Evolutionary conservation across 2,888 invertebrate species (phyloP), one percentile per base, ranked within the genome.

Genomic region (Drosophila fungiperda): DNA sequence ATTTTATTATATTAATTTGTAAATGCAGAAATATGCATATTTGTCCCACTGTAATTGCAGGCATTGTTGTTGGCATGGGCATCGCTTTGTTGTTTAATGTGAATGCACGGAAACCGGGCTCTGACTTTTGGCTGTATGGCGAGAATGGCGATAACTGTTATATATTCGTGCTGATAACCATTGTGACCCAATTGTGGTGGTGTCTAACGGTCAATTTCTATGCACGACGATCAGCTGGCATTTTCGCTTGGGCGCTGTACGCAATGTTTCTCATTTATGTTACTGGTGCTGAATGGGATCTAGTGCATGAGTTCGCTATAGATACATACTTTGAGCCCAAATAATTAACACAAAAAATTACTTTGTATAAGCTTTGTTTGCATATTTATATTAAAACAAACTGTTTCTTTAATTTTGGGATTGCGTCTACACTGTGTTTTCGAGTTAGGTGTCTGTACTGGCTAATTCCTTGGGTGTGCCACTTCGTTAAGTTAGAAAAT

Each of bases 191-290:
- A 0, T 7, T 82, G 7, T 66, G 50, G 52, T 82, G 76, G 84
- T 62, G 64, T 8, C 8, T 69, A 0, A 63, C 49, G 2, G 75
- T 87, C 4, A 71, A 85, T 59, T 85, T 85, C 26, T 9, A 9
- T 1, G 59, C 82, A 5, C 73, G 84, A 0, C 78, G 85, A 2
- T 87, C 84, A 20, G 53, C 42, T 2, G 87, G 70, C 0, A 42
- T 85, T 11, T 84, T 71, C 23, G 36, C 38, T 0, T 76, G 65
- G 60, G 29, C n/a, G 15, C 4, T 87, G 1, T 87, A 72, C 52
- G 5, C 26, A 0, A 1, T 84, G 12, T 85, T 76, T 23, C 0
- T 80, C 1, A 0, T 85, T 1, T 82, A 80, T 67, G 57, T 60
- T 2, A 7, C 48, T 12, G 42, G 45, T 5, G 54, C 54, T 2